These are phyloP conservation scores for Varecia variegata DNA, from an alignment of 2,797 vertebrate species.

Conservation along the genomic window DNA sequence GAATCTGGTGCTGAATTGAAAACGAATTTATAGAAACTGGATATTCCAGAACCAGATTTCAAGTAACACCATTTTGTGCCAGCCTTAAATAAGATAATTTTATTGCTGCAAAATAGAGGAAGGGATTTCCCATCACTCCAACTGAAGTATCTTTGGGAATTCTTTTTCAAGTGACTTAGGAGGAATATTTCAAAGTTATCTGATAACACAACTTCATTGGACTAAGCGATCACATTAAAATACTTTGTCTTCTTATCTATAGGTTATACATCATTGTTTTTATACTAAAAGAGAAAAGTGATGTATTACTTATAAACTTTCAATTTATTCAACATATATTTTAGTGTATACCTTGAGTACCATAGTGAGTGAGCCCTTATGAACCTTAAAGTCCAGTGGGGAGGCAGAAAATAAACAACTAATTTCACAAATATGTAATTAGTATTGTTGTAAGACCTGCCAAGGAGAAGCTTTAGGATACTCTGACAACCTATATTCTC, in stretches of 20 bases:
- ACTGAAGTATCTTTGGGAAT: not conserved
- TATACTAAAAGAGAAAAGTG: not conserved
- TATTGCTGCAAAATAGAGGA: not conserved
- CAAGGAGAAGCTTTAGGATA: not conserved
- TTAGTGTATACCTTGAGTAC: not conserved
- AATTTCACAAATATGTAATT: not conserved
- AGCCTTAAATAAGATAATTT: not conserved
- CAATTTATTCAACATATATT: not conserved
- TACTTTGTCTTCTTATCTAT: not conserved
- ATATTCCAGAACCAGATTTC: not conserved
- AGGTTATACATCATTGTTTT: constrained; percentile 1
- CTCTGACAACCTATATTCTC: not conserved
- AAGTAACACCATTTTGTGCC: not conserved
- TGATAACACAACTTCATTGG: not conserved
- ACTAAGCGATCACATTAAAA: not conserved
- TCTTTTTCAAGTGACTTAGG: not conserved
- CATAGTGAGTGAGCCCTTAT: not conserved
- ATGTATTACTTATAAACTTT: not conserved
- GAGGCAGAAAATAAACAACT: not conserved
- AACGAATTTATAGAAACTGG: not conserved
- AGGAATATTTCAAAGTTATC: not conserved
- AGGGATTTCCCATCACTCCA: not conserved
- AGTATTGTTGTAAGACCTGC: not conserved
- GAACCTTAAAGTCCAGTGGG: not conserved
- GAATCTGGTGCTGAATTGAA: not conserved